Evolutionary conservation across 2,888 invertebrate species (phyloP), one percentile per base, ranked within the genome.

Genomic region (Loripinus fragilis): DNA sequence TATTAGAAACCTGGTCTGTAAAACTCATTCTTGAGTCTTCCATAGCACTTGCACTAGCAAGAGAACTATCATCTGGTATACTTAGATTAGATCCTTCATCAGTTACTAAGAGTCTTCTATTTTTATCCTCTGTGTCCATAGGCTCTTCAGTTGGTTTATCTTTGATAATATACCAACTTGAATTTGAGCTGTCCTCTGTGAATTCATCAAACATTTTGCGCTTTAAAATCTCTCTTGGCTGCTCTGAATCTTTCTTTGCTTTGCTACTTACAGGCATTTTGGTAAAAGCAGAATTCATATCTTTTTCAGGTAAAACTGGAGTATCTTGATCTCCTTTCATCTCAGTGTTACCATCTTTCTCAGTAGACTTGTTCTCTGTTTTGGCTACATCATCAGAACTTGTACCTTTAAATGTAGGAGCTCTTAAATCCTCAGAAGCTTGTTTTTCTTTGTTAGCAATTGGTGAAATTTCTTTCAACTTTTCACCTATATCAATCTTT

Each of bases 161-260:
- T 35, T 74, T 77, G 17, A 80, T 78, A 38, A 80, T 80, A 35
- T 83, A 83, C 83, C 83, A 83, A 41, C 78, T 80, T 28, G 83
- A 83, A 33, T 83, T 81, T 7, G 81, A 81, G 7, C 78, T 76
- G 45, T 83, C 83, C 33, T 83, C 83, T 38, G 74, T 25, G 33
- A 50, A 38, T 25, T 50, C 33, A 15, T 67, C 67, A 42, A 67
- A 42, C 67, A 67, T 42, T 41, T 67, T 67, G 28, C 67, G 41
- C 42, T 67, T 67, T 33, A 60, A 23, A 17, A 60, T 60, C 33
- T 60, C 60, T 60, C 60, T 60, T 2, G 60, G 60, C 33, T 60
- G 60, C 33, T 60, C 60, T 28, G 30, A 2, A 17, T 60, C 60
- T 33, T 60, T 60, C 17, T 33, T 60, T 33, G 1, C 33, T 23